These are phyloP conservation scores for Oncopodura yosiiana DNA, from an alignment of 1,140 invertebrate genomes.

Conservation along the genomic window DNA sequence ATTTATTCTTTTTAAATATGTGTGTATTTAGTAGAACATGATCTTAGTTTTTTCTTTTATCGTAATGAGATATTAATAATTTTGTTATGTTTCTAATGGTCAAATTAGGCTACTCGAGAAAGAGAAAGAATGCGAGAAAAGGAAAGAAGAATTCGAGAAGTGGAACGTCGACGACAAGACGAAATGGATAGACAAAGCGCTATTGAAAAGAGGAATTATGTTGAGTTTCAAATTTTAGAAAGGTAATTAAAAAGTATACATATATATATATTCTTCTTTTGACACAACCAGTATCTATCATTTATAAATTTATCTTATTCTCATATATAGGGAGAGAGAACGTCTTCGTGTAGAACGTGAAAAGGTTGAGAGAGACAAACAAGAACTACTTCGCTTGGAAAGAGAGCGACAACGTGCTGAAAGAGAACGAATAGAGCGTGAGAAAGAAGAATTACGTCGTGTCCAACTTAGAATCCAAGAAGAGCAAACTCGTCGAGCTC, in stretches of 20 bases:
- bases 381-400: slow-evolving; percentile 66
- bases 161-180: slow-evolving; percentile 59
- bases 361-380: slow-evolving; percentile 64
- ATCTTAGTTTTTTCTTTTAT: too few species aligned
- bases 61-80: too few species aligned
- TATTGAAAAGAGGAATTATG: slow-evolving; percentile 63
- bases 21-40: too few species aligned
- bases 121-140: slow-evolving; percentile 63
- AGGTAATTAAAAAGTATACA: slow-evolving; percentile 32
- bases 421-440: slow-evolving; percentile 68
- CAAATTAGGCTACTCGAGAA: slow-evolving; percentile 61
- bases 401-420: slow-evolving; percentile 68
- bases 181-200: slow-evolving; percentile 60
- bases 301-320: background rate
- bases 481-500: background rate
- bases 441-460: slow-evolving; percentile 67
- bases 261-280: background rate
- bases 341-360: slow-evolving; percentile 65
- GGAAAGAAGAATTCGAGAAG: slow-evolving; percentile 61
- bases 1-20: too few species aligned
- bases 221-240: slow-evolving; percentile 67
- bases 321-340: slow-evolving; percentile 54
- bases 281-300: background rate
- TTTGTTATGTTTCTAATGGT: too few species aligned
- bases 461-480: slow-evolving; percentile 53